Percentiles rank a stretch among this genome's conserved stretches.
phyloP scores from a whole-genome alignment of 2,888 invertebrate genomes.

The Augiades crinisus region DNA sequence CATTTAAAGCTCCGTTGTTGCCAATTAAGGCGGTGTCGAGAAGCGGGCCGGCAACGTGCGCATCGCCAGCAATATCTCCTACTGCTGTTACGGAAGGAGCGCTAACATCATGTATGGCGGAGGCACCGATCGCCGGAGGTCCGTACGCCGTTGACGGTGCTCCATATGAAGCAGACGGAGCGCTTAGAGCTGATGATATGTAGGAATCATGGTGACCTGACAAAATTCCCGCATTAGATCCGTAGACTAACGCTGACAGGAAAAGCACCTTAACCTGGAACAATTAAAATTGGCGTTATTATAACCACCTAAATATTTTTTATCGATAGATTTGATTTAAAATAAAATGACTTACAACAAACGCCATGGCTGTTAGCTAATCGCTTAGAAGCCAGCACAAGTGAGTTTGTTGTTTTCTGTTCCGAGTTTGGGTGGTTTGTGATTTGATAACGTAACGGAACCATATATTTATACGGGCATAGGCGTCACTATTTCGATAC shows the following conservation, averaged over 20 bases:
- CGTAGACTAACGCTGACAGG: conserved; percentile 58
- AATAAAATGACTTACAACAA: conserved; percentile 64
- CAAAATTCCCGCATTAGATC: conserved; percentile 55
- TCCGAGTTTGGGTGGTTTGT: conserved; percentile 64
- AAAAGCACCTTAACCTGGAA: conserved; percentile 68
- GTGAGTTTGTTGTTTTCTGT: conserved; percentile 64
- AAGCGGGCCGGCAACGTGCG: conserved; percentile 25
- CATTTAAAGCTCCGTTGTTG: too few relatives aligned
- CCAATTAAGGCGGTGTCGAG: conserved; percentile 19
- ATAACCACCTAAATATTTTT: background rate
- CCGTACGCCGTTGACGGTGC: conserved; percentile 60
- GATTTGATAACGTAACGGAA: conserved; percentile 54
- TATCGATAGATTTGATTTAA: background rate
- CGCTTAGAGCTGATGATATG: conserved; percentile 52
- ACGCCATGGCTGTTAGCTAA: conserved; percentile 80
- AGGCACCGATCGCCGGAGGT: conserved; percentile 36
- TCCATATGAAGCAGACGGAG: conserved; percentile 67
- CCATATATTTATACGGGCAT: conserved; percentile 72
- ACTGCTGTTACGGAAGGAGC: conserved; percentile 26
- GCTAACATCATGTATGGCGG: conserved; percentile 26
- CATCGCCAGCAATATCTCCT: conserved; percentile 25
- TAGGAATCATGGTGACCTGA: conserved; percentile 58
- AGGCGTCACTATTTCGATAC: conserved; percentile 53
- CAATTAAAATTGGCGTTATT: conserved; percentile 33
- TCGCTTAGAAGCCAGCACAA: conserved; percentile 69